Conservation (phyloP, 2,888 invertebrate species). For the Acheta domesticus region DNA sequence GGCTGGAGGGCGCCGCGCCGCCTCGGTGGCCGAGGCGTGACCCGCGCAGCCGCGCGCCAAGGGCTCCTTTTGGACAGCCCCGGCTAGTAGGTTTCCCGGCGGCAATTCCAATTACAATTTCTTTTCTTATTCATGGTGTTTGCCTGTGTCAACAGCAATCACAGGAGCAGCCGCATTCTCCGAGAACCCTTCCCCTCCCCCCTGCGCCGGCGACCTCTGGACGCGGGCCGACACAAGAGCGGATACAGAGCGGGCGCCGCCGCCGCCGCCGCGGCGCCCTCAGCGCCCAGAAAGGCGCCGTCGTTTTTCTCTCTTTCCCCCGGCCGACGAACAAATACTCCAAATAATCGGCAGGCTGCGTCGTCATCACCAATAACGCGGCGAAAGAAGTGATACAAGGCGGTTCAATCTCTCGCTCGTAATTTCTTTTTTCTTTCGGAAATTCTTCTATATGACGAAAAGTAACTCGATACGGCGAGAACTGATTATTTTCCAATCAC, state of each 20-base stretch:
- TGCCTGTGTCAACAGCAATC: conserved; percentile 18
- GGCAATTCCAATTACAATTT: conserved; percentile 18
- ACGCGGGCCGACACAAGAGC: conserved; percentile 1
- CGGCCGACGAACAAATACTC: not conserved
- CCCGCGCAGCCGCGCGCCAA: not conserved
- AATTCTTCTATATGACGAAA: not conserved
- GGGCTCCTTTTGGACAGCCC: not conserved
- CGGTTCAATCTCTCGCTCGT: not conserved
- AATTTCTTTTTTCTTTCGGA: conserved; percentile 18
- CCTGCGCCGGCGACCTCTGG: not conserved
- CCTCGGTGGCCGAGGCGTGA: not conserved
- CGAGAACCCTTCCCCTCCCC: not conserved
- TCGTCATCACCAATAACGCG: not conserved
- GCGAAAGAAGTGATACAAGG: not conserved
- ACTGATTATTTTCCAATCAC: not conserved
- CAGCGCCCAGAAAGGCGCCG: not conserved
- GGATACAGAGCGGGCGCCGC: conserved; percentile 1
- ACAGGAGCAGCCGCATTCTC: not conserved
- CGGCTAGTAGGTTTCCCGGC: conserved; percentile 2
- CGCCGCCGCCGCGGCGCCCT: not conserved
- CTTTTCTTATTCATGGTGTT: conserved; percentile 18
- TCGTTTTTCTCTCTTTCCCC: not conserved
- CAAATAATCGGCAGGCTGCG: conserved; percentile 2
- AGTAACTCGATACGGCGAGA: not conserved
- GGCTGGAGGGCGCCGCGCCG: too few species aligned